Base-by-base conservation (phyloP, 2,797 vertebrate genomes). In the Cynopterus sphinx region DNA sequence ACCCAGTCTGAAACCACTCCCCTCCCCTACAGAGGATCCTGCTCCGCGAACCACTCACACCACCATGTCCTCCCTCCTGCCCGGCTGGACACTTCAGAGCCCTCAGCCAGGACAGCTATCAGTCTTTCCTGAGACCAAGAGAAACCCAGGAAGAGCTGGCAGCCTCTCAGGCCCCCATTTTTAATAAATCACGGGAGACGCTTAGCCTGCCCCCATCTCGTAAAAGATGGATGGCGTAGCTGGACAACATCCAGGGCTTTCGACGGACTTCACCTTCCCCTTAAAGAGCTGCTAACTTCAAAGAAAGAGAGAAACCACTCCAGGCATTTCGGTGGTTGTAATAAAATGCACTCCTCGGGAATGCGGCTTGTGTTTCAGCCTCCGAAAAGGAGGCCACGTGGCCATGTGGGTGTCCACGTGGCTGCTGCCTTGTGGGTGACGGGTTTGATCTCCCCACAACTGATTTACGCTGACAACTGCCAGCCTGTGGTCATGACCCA, bases 231-330 rank as follows among this genome's bases (percentile, higher is more conserved):
- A 95, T 96, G 73, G n/a, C 33, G 6, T 55, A 4, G 77, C 87
- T 97, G 92, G 95, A 89, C 93, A 96, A 96, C 95, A 95, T 55
- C 85, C 78, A 10, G 0, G 1, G 49, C 46, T 89, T 97, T 97
- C 92, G 95, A 94, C 6, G 5, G 92, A 96, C 92, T 96, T 97
- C 74, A 61, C 90, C 91, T 96, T 97, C 75, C 82, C 79, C 75
- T 95, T 92, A 70, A 94, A 94, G 90, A 84, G 92, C 97, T 92
- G 85, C 95, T 92, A 82, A 94, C 97, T 97, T 97, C 94, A 97
- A 97, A 97, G 95, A 59, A 83, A 87, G 77, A 81, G 28, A 87
- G 83, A 74, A 63, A 57, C 39, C 0, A 26, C 95, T 91, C 31
- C 2, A 1, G 73, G 93, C 93, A 43, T 93, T 87, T 81, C 46